Percentiles rank a stretch among this genome's conserved stretches.
These are phyloP conservation scores for Chromobotia macracanthus DNA, from an alignment of 2,797 vertebrate genomes.

Conservation along the genomic window DNA sequence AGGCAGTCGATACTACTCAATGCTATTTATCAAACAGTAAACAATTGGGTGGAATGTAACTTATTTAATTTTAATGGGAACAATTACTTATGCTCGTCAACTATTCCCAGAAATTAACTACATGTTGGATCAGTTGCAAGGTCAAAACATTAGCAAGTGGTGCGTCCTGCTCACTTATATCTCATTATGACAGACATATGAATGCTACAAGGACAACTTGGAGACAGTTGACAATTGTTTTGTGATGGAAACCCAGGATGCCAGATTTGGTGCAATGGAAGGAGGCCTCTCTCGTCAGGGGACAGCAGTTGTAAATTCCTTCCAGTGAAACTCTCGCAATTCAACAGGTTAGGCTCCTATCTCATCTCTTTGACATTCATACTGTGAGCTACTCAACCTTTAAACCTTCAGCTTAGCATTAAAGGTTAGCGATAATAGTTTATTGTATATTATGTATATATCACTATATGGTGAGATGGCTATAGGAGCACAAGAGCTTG, in stretches of 20 bases:
- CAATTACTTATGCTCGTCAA: conserved; percentile 1
- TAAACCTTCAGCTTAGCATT: conserved; percentile 36
- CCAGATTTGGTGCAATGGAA: conserved; percentile 54
- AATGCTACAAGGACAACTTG: conserved; percentile 38
- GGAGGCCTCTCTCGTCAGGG: conserved; percentile 50
- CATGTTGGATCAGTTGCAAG: conserved; percentile 1
- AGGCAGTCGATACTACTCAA: neutral
- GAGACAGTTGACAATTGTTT: conserved; percentile 43
- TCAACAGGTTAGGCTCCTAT: conserved; percentile 40
- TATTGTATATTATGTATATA: conserved; percentile 20
- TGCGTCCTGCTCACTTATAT: neutral
- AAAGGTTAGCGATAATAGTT: conserved; percentile 35
- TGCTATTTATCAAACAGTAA: neutral
- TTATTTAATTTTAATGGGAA: neutral
- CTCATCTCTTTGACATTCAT: conserved; percentile 51
- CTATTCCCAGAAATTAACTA: conserved; percentile 6
- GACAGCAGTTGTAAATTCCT: conserved; percentile 68
- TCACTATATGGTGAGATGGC: neutral
- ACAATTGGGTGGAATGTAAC: neutral
- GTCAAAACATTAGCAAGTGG: conserved; percentile 20
- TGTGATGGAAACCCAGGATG: conserved; percentile 60
- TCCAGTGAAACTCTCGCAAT: conserved; percentile 49
- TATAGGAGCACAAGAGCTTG: conserved; percentile 15
- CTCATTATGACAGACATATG: conserved; percentile 37
- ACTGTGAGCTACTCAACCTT: conserved; percentile 36